Conservation (phyloP, 1,140 invertebrate species). For the Scaptomyza montana region DNA sequence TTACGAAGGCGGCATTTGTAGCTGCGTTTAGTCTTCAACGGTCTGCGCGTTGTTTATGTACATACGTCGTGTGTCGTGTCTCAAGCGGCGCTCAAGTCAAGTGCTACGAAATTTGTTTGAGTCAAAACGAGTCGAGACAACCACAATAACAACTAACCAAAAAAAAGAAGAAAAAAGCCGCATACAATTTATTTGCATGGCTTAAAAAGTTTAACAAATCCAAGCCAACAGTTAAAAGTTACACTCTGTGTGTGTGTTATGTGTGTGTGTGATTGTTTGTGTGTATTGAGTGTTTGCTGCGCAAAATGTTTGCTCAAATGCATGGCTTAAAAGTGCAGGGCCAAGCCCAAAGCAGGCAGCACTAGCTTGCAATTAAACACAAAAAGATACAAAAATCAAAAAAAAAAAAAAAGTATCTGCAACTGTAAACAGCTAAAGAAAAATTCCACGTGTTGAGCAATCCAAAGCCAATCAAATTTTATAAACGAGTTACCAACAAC, state of each 20-base stretch:
- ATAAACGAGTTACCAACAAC: slow-evolving; percentile 5
- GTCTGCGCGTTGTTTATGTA: slow-evolving; percentile 62
- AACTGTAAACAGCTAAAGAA: slow-evolving; percentile 57
- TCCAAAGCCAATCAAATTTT: slow-evolving; percentile 17
- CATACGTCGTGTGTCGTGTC: slow-evolving; percentile 36
- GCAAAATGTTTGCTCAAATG: slow-evolving; percentile 34
- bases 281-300: slow-evolving; percentile 17
- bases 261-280: background rate
- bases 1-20: slow-evolving; percentile 10
- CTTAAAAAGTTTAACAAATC: slow-evolving; percentile 8
- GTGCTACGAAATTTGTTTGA: slow-evolving; percentile 16
- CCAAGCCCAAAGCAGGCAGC: slow-evolving; percentile 60
- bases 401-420: slow-evolving; percentile 37
- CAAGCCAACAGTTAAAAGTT: slow-evolving; percentile 21
- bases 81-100: slow-evolving; percentile 6
- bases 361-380: slow-evolving; percentile 54
- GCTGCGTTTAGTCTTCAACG: slow-evolving; percentile 64
- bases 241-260: slow-evolving; percentile 10
- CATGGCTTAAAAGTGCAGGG: slow-evolving; percentile 40
- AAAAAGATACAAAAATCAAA: slow-evolving; percentile 32
- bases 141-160: slow-evolving; percentile 14
- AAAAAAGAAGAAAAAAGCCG: background rate
- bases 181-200: slow-evolving; percentile 6
- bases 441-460: slow-evolving; percentile 23
- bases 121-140: slow-evolving; percentile 18